A percentile compares a stretch with the other conserved stretches of the same genome.
Evolutionary conservation across 1,140 invertebrate genomes (phyloP).

Genomic region (Polyergus mexicanus): DNA sequence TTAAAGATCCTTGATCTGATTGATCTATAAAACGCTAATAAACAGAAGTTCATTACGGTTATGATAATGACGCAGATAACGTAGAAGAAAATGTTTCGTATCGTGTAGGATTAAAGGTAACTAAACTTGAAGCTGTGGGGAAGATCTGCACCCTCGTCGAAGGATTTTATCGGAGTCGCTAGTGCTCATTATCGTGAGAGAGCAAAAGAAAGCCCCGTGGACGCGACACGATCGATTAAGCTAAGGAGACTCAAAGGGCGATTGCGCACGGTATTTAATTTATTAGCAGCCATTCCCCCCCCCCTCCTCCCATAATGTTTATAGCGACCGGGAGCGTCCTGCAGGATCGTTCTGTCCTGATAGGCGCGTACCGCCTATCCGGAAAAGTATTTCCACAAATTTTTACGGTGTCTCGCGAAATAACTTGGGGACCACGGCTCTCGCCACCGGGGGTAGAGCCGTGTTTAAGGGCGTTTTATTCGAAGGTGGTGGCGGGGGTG

Average conservation of each 20-base stretch:
- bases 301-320: constrained; percentile 70
- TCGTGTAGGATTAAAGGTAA: constrained; percentile 8
- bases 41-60: background rate
- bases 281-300: constrained; percentile 69
- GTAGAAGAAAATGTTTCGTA: background rate
- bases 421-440: constrained; percentile 44
- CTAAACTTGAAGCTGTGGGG: constrained; percentile 14
- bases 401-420: constrained; percentile 69
- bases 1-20: background rate
- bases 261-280: constrained; percentile 63
- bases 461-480: constrained; percentile 60
- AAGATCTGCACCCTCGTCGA: constrained; percentile 20
- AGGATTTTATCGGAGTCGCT: constrained; percentile 53
- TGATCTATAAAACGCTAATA: background rate
- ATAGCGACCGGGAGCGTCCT: constrained; percentile 53
- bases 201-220: constrained; percentile 37
- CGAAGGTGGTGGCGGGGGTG: too few species aligned
- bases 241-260: constrained; percentile 29
- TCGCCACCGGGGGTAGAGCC: constrained; percentile 27
- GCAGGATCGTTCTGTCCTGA: constrained; percentile 54
- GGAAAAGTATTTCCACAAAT: constrained; percentile 68
- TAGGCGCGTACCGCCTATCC: constrained; percentile 51
- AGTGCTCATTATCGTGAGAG: constrained; percentile 46
- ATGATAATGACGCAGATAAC: background rate
- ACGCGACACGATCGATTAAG: constrained; percentile 54